Base-by-base conservation (phyloP, 2,888 invertebrate genomes). In the Melanostoma mellinum region DNA sequence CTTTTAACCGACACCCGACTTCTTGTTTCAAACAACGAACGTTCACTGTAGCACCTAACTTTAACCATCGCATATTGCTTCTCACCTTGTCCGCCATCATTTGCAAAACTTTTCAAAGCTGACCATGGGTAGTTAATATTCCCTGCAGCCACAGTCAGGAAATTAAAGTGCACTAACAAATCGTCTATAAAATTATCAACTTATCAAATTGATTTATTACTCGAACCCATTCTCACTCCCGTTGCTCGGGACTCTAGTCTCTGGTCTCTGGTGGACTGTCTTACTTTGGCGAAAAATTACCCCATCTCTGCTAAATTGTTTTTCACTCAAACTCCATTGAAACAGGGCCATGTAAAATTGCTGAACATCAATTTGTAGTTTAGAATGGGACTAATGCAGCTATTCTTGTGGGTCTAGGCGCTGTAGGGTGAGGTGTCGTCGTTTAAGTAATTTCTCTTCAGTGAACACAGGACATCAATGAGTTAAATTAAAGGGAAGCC, bases 161-260 rank as follows among this genome's bases (percentile, higher is more conserved):
- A 80, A 80, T 75, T 75, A 80, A 80, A 71, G 63, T 63, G 50
- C 53, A 38, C 58, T 53, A 80, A 75, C 75, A 80, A 71, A 79
- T 79, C 68, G 79, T 74, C 56, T 79, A 74, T 46, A 74, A 74
- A 74, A 63, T 80, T 80, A 69, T 65, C 80, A 71, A 71, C 75
- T 75, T 63, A 69, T 75, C 71, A 75, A 75, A 75, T 75, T 80
- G 65, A 69, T 75, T 80, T 58, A 80, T 65, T 53, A 30, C 52
- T 30, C 38, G 36, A 48, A 5, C 35, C 48, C 42, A 8, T 10
- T 56, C 36, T 30, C 20, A 20, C 20, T 20, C 20, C 20, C 20
- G 20, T 20, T 20, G 20, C 20, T 20, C 20, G 20, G 20, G 20
- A 20, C 20, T 20, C 20, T 20, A 20, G 20, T 20, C 20, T 20